Conservation (phyloP, 2,113 vertebrate species). For the Lycaon pictus region DNA sequence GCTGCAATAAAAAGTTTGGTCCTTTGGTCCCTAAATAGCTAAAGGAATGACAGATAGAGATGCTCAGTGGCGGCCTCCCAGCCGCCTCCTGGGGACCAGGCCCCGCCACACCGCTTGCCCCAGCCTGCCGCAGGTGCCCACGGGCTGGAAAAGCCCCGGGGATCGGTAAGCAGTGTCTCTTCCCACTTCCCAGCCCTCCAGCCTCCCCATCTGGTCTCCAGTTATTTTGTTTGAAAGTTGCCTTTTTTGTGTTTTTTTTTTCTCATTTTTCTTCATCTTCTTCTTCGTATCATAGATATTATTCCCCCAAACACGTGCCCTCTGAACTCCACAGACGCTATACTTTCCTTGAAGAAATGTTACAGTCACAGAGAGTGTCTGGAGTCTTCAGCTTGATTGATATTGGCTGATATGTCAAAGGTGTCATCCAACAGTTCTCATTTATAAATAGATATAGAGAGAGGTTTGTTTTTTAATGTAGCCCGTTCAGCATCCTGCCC, state of each 20-base stretch:
- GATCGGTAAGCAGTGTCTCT: conserved; percentile 87
- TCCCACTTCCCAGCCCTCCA: conserved; percentile 87
- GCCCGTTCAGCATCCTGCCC: conserved; percentile 94
- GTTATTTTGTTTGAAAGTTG: conserved; percentile 86
- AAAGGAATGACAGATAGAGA: conserved; percentile 99
- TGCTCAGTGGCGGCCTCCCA: conserved; percentile 94
- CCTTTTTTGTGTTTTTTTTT: conserved; percentile 70
- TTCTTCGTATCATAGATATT: conserved; percentile 75
- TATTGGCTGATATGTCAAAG: conserved; percentile 93
- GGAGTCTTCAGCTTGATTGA: conserved; percentile 92
- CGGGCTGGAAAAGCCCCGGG: conserved; percentile 85
- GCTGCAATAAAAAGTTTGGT: conserved; percentile 99
- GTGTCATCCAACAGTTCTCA: conserved; percentile 91
- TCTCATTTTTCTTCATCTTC: conserved; percentile 80
- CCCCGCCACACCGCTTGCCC: conserved; percentile 64
- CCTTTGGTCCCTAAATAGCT: conserved; percentile 99
- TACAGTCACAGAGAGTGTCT: conserved; percentile 92
- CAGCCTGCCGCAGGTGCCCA: conserved; percentile 79
- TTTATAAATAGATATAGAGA: conserved; percentile 89
- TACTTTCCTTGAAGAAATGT: conserved; percentile 91
- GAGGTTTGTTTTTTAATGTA: conserved; percentile 92
- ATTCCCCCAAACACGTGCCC: conserved; percentile 87
- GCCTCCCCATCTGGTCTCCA: conserved; percentile 86
- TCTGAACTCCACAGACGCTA: conserved; percentile 90
- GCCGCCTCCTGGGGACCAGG: conserved; percentile 80